Conservation (phyloP, 2,888 invertebrate genomes). For the Blomia tropicalis region DNA sequence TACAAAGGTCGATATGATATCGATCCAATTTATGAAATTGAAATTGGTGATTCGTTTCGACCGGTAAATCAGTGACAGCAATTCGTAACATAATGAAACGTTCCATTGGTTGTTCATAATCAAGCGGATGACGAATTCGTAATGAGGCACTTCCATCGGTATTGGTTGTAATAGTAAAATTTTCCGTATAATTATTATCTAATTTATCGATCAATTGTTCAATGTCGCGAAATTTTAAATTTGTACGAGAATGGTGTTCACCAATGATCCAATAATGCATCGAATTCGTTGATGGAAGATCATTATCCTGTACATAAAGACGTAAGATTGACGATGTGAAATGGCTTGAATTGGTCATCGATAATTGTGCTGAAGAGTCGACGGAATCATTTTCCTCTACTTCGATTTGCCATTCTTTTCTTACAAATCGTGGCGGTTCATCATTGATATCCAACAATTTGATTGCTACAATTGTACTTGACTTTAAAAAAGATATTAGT, state of each 20-base stretch:
- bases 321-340: slow-evolving; percentile 80
- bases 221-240: background rate
- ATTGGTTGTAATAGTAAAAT: slow-evolving; percentile 88
- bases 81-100: slow-evolving; percentile 86
- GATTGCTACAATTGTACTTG: slow-evolving; percentile 62
- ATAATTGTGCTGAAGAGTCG: slow-evolving; percentile 16
- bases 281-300: slow-evolving; percentile 66
- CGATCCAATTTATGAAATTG: no score
- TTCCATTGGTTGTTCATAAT: slow-evolving; percentile 83
- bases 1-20: slow-evolving; percentile 14
- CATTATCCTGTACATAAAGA: slow-evolving; percentile 84
- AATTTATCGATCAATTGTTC: slow-evolving; percentile 42
- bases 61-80: slow-evolving; percentile 33
- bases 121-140: slow-evolving; percentile 77
- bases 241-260: slow-evolving; percentile 42
- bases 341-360: slow-evolving; percentile 41
- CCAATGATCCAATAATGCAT: slow-evolving; percentile 64
- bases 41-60: no score
- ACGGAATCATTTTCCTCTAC: slow-evolving; percentile 87
- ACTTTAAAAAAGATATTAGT: slow-evolving; percentile 28
- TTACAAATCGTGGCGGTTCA: slow-evolving; percentile 90
- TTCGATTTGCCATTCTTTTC: slow-evolving; percentile 88
- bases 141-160: slow-evolving; percentile 85
- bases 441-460: slow-evolving; percentile 93
- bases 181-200: slow-evolving; percentile 49